Evolutionary conservation across 2,888 invertebrate species (phyloP).

Genomic region (Lepidocyrtinus sp.): DNA sequence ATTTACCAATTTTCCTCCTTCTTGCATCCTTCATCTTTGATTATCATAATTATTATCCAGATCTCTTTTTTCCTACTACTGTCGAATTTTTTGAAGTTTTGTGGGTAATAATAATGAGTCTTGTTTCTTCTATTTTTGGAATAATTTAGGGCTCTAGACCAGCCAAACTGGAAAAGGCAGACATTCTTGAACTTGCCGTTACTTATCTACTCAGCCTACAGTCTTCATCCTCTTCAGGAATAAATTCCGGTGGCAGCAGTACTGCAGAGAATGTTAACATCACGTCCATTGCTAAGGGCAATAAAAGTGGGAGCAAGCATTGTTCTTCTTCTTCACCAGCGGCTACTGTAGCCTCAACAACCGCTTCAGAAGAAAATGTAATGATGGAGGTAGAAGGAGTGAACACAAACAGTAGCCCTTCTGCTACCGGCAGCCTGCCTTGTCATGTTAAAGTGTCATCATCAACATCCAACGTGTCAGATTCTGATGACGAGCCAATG

Average conservation of each 20-base stretch:
- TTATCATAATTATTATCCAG: constrained; percentile 31
- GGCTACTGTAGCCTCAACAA: neutral
- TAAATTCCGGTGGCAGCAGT: constrained; percentile 30
- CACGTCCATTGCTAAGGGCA: constrained; percentile 18
- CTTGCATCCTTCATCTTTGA: constrained; percentile 26
- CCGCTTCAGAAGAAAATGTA: constrained; percentile 17
- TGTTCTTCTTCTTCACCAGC: constrained; percentile 11
- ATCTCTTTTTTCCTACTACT: neutral
- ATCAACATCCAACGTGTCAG: constrained; percentile 51
- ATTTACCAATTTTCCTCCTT: constrained; percentile 34
- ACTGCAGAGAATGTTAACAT: neutral
- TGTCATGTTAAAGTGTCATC: constrained; percentile 58
- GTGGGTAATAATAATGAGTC: constrained; percentile 8
- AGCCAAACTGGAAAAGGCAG: constrained; percentile 79
- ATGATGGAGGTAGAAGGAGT: constrained; percentile 21
- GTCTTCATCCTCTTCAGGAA: constrained; percentile 20
- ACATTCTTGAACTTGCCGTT: constrained; percentile 79
- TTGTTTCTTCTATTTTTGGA: constrained; percentile 1
- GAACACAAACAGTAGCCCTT: constrained; percentile 14
- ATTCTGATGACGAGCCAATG: constrained; percentile 56
- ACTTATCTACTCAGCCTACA: constrained; percentile 76
- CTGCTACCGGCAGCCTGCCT: constrained; percentile 20
- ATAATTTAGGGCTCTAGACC: constrained; percentile 73
- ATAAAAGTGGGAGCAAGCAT: constrained; percentile 19
- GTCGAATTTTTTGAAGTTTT: neutral